phyloP scores from a whole-genome alignment of 92 coral and sea anemone genomes.

The Epizoanthus illoricatus region DNA sequence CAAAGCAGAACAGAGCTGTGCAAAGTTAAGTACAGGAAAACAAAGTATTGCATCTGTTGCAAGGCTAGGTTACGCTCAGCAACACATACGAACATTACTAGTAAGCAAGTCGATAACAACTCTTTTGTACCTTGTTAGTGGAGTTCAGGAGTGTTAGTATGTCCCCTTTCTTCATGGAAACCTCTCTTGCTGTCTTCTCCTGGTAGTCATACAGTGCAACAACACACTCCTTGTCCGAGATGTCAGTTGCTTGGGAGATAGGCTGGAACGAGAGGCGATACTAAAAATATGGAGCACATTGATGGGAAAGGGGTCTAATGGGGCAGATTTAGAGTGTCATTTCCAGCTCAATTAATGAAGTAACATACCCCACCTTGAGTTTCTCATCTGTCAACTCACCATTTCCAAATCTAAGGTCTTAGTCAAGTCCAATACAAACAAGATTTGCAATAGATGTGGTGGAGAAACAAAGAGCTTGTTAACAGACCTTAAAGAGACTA shows the following conservation, averaged over 20 bases:
- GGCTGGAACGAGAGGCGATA: constrained; percentile 53
- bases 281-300: not conserved
- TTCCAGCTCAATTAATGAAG: no score
- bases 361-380: no score
- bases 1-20: not conserved
- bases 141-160: constrained; percentile 88
- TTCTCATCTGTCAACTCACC: no score
- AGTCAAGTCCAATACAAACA: no score
- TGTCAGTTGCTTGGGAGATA: constrained; percentile 75
- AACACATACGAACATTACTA: not conserved
- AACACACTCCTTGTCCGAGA: constrained; percentile 96
- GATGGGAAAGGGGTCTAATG: no score
- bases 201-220: constrained; percentile 94
- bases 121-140: constrained; percentile 76
- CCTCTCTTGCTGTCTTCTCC: constrained; percentile 99
- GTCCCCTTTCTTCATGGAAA: constrained; percentile 97
- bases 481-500: no score
- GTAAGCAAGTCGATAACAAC: not conserved
- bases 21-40: not conserved
- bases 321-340: no score
- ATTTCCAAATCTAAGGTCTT: no score
- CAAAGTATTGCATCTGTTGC: not conserved
- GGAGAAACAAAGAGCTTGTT: no score
- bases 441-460: no score
- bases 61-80: not conserved